Evolutionary conservation across 2,888 invertebrate genomes (phyloP), one percentile per base, ranked within the genome.

Genomic region (Peribatodes rhomboidaria): DNA sequence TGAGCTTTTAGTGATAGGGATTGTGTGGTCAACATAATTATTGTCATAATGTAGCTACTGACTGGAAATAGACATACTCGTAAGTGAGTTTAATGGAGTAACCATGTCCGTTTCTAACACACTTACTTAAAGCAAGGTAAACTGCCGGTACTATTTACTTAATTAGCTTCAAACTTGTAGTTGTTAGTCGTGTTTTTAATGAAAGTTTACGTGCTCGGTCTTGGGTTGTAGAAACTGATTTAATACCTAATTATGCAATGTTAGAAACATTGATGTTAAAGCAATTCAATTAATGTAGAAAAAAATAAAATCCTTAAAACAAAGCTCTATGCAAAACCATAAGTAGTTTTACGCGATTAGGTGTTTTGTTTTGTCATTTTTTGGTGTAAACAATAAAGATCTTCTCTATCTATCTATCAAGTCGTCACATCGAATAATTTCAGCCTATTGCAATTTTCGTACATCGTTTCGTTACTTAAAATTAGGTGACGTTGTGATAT

Each of bases 11-110:
- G 2, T 20, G 20, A 14, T 20, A n/a, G n/a, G 16, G 10, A 14
- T 49, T 49, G 31, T 49, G 2, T n/a, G 47, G 14, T 27, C 22
- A n/a, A 42, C 31, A 42, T 13, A n/a, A n/a, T n/a, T n/a, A n/a
- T n/a, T n/a, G 11, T 16, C 22, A 42, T 39, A 41, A 14, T 35
- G 20, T 27, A 33, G 13, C 3, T 27, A 27, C 33, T 20, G 35
- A 44, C 33, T 44, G 46, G 31, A 50, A 41, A 41, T 37, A 37
- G 11, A 31, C 39, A 46, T 14, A n/a, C n/a, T n/a, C n/a, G n/a
- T n/a, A 53, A 37, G 44, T 11, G 37, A 41, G 52, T 35, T 41
- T 59, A 64, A 64, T 64, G 58, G 59, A 63, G 42, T 62, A 50
- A 44, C 54, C 59, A 16, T 64, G 59, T 64, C 55, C 22, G 37